Conservation (phyloP, 2,113 vertebrate species). For the Thunnus maccoyii region DNA sequence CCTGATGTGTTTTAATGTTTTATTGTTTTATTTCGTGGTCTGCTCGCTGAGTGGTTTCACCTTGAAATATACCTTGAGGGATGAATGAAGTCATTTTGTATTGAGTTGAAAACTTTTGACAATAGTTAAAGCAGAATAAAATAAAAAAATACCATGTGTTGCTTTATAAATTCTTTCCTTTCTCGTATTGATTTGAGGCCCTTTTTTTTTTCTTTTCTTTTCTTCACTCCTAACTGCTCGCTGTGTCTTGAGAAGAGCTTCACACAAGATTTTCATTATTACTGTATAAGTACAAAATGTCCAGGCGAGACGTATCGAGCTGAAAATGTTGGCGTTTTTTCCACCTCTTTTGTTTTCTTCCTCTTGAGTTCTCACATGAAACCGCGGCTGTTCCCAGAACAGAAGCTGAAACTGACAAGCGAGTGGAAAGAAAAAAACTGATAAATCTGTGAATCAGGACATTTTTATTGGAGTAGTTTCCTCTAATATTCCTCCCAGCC, state of each 20-base stretch:
- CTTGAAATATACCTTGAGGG: conserved; percentile 7
- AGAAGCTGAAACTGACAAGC: neutral
- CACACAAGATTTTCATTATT: conserved; percentile 43
- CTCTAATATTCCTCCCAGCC: conserved; percentile 15
- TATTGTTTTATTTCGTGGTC: neutral
- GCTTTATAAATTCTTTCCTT: neutral
- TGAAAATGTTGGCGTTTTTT: neutral
- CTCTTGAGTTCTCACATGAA: neutral
- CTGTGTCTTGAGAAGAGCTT: neutral
- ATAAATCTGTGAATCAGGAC: neutral
- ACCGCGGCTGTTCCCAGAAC: no score
- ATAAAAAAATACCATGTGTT: neutral
- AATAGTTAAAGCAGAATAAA: neutral
- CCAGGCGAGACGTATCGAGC: conserved; percentile 44
- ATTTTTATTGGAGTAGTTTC: neutral
- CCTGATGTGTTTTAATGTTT: neutral
- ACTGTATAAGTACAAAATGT: conserved; percentile 21
- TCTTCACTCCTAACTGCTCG: neutral
- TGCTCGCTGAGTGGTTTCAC: neutral
- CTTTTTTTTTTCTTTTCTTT: neutral
- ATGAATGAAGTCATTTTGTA: neutral
- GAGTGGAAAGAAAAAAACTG: neutral
- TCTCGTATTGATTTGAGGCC: conserved; percentile 25
- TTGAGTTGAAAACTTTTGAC: conserved; percentile 9
- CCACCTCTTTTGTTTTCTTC: neutral